These are phyloP conservation scores for Zaprionus nigranus DNA, from an alignment of 1,140 invertebrate species.

Conservation along the genomic window DNA sequence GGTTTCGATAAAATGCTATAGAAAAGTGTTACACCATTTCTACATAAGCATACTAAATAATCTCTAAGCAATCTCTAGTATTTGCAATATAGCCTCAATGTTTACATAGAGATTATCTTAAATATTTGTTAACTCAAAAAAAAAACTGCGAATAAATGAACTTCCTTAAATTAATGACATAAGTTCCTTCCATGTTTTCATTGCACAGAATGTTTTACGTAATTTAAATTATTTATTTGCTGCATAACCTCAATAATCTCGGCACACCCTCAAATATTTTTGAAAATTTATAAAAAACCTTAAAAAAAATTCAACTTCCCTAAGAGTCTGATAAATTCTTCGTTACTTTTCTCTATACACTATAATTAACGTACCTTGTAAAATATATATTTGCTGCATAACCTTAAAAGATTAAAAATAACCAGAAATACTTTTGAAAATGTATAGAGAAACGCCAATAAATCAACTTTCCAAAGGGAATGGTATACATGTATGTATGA, in stretches of 20 bases:
- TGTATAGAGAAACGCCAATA: background rate
- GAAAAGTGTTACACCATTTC: background rate
- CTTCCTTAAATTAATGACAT: too few species aligned
- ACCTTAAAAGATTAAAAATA: background rate
- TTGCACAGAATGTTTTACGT: too few species aligned
- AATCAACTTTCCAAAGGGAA: background rate
- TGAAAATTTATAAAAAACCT: background rate
- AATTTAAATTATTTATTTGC: too few species aligned
- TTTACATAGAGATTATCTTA: too few species aligned
- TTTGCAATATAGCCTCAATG: background rate
- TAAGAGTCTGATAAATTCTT: background rate
- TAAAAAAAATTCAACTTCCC: accelerated
- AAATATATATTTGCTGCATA: background rate
- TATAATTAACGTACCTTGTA: background rate
- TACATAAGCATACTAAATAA: background rate
- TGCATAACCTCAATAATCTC: background rate
- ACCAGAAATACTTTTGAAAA: background rate
- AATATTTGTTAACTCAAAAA: too few species aligned
- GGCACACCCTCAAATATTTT: background rate
- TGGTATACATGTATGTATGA: too few species aligned
- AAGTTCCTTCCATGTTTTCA: too few species aligned
- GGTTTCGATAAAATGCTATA: background rate
- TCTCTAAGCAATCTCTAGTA: background rate
- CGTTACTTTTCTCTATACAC: background rate
- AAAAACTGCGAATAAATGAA: background rate